A percentile compares a stretch with the other conserved stretches of the same genome.
Conservation (phyloP, 1,140 invertebrate species). For the Bombus terrestris region DNA sequence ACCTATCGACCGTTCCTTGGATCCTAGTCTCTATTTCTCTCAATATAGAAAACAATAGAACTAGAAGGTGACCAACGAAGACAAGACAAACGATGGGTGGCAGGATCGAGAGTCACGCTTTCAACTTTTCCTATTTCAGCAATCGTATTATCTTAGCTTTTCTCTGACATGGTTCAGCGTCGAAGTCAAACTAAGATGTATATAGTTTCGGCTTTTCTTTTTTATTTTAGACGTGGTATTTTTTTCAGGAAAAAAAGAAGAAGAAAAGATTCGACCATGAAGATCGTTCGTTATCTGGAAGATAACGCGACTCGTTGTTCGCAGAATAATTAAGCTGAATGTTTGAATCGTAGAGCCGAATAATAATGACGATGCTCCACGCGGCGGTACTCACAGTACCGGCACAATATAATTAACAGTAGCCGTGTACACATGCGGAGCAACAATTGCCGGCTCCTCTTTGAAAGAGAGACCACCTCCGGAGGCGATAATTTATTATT, state of each 20-base stretch:
- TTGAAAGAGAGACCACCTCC: conserved; percentile 56
- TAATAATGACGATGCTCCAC: conserved; percentile 52
- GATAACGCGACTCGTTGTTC: conserved; percentile 17
- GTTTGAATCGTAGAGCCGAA: conserved; percentile 51
- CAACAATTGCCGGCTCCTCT: conserved; percentile 64
- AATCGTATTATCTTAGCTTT: conserved; percentile 28
- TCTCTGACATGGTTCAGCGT: background rate
- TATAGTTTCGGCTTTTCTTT: too few species aligned
- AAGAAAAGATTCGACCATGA: too few species aligned
- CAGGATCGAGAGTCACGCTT: conserved; percentile 52
- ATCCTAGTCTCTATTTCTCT: background rate
- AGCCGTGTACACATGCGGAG: conserved; percentile 54
- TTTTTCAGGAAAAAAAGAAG: background rate
- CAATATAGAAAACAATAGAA: conserved; percentile 34
- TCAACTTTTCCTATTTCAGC: conserved; percentile 42
- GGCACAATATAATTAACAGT: conserved; percentile 68
- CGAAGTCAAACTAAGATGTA: background rate
- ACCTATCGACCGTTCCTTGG: conserved; percentile 2
- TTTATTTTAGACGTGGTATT: background rate
- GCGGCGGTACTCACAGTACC: conserved; percentile 42
- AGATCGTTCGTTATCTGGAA: conserved; percentile 17
- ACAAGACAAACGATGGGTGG: conserved; percentile 35
- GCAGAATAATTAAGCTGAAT: conserved; percentile 51
- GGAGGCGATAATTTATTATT: conserved; percentile 67
- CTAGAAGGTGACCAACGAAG: conserved; percentile 15